Base-by-base conservation (phyloP, 1,140 invertebrate species). In the Papilio aristodemus region DNA sequence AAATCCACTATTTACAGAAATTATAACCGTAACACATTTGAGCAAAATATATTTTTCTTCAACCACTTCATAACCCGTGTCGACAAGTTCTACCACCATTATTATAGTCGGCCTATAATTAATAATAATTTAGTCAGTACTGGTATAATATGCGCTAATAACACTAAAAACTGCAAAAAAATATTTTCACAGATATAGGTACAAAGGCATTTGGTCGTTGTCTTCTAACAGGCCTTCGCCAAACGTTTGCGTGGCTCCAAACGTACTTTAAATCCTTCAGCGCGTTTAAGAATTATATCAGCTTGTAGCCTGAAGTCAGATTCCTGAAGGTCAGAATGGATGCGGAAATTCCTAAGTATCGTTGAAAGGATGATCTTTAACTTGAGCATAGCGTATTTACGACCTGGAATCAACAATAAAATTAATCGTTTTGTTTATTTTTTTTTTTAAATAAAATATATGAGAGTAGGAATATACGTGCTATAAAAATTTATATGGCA, bases 311-410 rank as follows among this genome's bases (percentile, higher is more conserved):
- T 93, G 87, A 96, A 96, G 68, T 97, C 95, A 36, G 93, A 87
- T 75, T 96, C 94, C 66, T 93, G 94, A 27, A 96, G 86, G 76
- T 95, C 93, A 2, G 95, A 95, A 58, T 91, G 85, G 1, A 97
- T 92, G 43, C 94, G 94, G 93, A 95, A 99, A 81, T 96, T 96
- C 59, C 97, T 94, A 63, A 99, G 89, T 59, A 99, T 95, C 13
- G 96, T 97, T 0, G 97, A 96, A 4, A 99, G 92, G 14, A 98
- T 93, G 54, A 97, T 95, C 91, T 98, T 98, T 72, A 97, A 93
- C 86, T 98, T 97, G 71, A 97, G 92, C 94, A 97, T 94, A 4
- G 97, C 97, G 90, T 98, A 98, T 91, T 96, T 97, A 73, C 96
- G 96, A 71, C 96, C 96, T 95, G 76, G 19, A 67, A 76, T 41